Evolutionary conservation across 37 sponge, comb jelly and placozoan genomes (phyloP).

Genomic region (Cliona cf. orientalis): DNA sequence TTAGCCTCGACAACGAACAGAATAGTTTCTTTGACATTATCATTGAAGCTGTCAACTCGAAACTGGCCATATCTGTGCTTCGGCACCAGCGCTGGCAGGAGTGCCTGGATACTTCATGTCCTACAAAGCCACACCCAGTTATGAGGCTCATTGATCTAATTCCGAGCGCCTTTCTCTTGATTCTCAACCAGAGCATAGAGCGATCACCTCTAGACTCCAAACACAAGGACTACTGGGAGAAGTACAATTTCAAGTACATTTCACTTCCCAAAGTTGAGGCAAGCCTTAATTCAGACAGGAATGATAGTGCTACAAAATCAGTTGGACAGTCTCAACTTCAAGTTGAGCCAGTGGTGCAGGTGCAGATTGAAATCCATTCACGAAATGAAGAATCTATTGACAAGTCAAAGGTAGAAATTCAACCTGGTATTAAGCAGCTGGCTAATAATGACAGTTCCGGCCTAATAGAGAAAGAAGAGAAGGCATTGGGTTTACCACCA

Average conservation of each 20-base stretch:
- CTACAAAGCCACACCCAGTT: constrained; percentile 57
- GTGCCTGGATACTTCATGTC: constrained; percentile 55
- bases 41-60: constrained; percentile 31
- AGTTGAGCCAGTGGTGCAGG: too few species aligned
- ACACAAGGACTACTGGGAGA: constrained; percentile 66
- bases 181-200: constrained; percentile 55
- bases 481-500: too few species aligned
- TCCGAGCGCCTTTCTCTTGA: constrained; percentile 65
- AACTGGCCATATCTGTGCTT: constrained; percentile 33
- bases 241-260: constrained; percentile 83
- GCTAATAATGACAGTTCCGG: too few species aligned
- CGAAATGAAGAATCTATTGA: too few species aligned
- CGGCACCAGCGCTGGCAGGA: constrained; percentile 74
- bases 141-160: constrained; percentile 58
- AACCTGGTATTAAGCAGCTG: too few species aligned
- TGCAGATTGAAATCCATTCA: too few species aligned
- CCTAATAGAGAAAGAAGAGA: too few species aligned
- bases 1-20: constrained; percentile 65
- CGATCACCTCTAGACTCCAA: constrained; percentile 13
- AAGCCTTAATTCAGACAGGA: too few species aligned
- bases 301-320: too few species aligned
- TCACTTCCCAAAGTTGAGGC: too few species aligned
- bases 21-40: constrained; percentile 83
- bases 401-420: too few species aligned
- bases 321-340: too few species aligned